These are phyloP conservation scores for Rhagium mordax DNA, from an alignment of 2,888 invertebrate species.

Conservation along the genomic window DNA sequence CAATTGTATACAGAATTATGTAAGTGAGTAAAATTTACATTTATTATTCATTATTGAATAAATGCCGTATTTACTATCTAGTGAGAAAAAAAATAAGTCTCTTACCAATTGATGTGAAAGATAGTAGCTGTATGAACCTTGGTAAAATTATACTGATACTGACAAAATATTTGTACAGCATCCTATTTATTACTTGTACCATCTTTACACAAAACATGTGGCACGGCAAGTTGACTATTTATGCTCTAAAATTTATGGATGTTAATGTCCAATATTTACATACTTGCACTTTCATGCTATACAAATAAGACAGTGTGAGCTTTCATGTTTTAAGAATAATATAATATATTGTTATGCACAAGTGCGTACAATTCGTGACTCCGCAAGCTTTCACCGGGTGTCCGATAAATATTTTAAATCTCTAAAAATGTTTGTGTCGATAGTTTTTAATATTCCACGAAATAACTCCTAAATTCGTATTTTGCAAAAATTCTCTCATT, in stretches of 20 bases:
- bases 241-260: background rate
- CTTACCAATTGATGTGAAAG: background rate
- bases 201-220: background rate
- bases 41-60: too few relatives aligned
- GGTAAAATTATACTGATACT: background rate
- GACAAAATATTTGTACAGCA: background rate
- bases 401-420: too few relatives aligned
- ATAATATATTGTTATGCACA: background rate
- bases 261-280: background rate
- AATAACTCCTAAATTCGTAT: too few relatives aligned
- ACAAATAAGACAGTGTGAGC: background rate
- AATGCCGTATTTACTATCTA: too few relatives aligned
- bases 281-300: conserved; percentile 28
- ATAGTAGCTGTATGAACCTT: background rate
- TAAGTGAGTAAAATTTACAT: too few relatives aligned
- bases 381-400: too few relatives aligned
- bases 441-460: too few relatives aligned
- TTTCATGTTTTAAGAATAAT: conserved; percentile 1
- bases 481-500: too few relatives aligned
- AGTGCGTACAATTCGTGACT: background rate
- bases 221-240: background rate
- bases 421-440: too few relatives aligned
- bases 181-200: background rate
- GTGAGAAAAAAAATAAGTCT: background rate
- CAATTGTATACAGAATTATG: too few relatives aligned